phyloP scores from a whole-genome alignment of 2,797 vertebrate species.

The Crenichthys baileyi region DNA sequence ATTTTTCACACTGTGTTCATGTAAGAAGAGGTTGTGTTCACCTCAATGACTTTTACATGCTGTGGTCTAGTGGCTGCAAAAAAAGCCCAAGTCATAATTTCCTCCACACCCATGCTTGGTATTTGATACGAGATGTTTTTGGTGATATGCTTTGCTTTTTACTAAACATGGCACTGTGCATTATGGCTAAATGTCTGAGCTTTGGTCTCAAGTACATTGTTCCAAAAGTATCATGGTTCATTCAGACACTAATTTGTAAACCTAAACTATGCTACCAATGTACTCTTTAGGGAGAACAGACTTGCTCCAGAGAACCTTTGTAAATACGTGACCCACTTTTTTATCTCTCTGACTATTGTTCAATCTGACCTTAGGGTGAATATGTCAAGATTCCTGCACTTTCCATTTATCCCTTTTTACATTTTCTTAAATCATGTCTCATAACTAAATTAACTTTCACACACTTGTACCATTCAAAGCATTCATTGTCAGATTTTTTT shows the following conservation, averaged over 20 bases:
- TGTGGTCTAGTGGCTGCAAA: not conserved
- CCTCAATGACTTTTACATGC: not conserved
- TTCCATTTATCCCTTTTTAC: not conserved
- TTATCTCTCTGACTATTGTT: not conserved
- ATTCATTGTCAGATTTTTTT: constrained; percentile 59
- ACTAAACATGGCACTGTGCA: not conserved
- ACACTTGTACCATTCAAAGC: constrained; percentile 15
- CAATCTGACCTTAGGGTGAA: not conserved
- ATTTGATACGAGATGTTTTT: not conserved
- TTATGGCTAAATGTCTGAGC: too few species aligned
- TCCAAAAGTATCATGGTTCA: not conserved
- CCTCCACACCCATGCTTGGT: not conserved
- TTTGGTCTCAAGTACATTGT: not conserved
- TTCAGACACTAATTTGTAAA: not conserved
- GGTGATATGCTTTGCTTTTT: not conserved
- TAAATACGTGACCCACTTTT: not conserved
- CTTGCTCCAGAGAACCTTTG: not conserved
- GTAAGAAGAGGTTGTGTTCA: not conserved
- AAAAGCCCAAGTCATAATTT: not conserved
- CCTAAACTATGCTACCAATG: not conserved
- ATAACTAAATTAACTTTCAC: constrained; percentile 43
- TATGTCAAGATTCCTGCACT: too few species aligned
- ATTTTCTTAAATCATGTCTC: not conserved
- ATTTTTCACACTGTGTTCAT: not conserved
- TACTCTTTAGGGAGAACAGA: not conserved